These are phyloP conservation scores for Homarus gammarus DNA, from an alignment of 2,888 invertebrate species.

Conservation along the genomic window DNA sequence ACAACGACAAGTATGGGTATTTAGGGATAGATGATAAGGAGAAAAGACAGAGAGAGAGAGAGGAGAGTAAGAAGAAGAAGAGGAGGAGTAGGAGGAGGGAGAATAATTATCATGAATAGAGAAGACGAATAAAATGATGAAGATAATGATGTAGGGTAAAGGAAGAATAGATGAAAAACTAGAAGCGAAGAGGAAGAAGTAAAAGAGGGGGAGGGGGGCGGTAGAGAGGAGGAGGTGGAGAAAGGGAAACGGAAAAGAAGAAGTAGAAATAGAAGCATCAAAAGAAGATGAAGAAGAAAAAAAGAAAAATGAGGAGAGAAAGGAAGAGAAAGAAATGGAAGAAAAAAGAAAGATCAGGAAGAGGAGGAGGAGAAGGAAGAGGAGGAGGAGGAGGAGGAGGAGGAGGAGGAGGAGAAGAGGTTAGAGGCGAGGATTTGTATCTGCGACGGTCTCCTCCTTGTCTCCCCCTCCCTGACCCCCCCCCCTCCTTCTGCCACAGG, in stretches of 20 bases:
- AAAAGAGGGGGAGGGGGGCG: too few species aligned
- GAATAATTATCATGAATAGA: neutral
- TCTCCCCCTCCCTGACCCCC: too few species aligned
- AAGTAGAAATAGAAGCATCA: neutral
- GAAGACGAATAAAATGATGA: neutral
- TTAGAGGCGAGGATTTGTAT: too few species aligned
- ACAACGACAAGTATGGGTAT: too few species aligned
- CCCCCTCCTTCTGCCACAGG: neutral
- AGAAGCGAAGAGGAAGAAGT: neutral
- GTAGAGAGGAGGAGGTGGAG: neutral
- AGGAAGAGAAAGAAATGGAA: neutral
- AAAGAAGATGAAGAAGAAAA: neutral
- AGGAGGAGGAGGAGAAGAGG: too few species aligned
- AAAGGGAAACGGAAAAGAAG: neutral
- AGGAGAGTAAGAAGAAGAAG: neutral
- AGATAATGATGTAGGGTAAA: neutral
- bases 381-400: too few species aligned
- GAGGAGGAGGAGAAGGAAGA: neutral
- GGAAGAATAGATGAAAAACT: neutral
- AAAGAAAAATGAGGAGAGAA: neutral
- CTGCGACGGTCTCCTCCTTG: too few species aligned
- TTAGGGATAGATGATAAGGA: too few species aligned
- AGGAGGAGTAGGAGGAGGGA: neutral
- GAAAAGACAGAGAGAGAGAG: neutral
- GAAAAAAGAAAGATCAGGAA: neutral